Evolutionary conservation across 92 coral and sea anemone species (phyloP).

Genomic region (Palythoa grandis): DNA sequence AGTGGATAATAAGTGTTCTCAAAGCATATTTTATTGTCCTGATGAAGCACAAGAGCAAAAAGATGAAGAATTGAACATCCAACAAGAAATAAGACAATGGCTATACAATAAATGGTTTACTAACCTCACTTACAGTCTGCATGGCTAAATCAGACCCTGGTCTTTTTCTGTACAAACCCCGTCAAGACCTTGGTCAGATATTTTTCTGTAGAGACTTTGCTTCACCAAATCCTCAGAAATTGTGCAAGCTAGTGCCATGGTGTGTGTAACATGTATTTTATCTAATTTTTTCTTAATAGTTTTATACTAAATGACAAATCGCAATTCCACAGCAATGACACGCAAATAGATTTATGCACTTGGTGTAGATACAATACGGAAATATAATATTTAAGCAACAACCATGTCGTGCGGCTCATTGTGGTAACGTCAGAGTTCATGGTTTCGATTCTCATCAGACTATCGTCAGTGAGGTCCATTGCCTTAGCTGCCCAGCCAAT

Average conservation of each 20-base stretch:
- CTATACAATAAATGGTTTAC: no score
- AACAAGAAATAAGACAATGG: no score
- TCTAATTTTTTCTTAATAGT: background rate
- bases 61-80: no score
- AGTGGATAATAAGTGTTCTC: no score
- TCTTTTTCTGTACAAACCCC: no score
- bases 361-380: background rate
- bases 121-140: no score
- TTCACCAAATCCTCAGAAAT: background rate
- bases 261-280: background rate
- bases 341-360: background rate
- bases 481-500: background rate
- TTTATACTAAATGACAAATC: background rate
- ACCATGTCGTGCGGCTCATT: background rate
- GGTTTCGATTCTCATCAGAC: background rate
- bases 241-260: background rate
- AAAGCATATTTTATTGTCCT: no score
- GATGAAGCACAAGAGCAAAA: no score
- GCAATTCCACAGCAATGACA: background rate
- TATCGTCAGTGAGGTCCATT: background rate
- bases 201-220: no score
- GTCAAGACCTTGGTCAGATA: no score
- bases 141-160: no score
- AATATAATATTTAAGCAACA: conserved; percentile 6
- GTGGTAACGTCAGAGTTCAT: background rate